phyloP scores from a whole-genome alignment of 2,888 invertebrate species.

The Caenorhabditis macrosperma region DNA sequence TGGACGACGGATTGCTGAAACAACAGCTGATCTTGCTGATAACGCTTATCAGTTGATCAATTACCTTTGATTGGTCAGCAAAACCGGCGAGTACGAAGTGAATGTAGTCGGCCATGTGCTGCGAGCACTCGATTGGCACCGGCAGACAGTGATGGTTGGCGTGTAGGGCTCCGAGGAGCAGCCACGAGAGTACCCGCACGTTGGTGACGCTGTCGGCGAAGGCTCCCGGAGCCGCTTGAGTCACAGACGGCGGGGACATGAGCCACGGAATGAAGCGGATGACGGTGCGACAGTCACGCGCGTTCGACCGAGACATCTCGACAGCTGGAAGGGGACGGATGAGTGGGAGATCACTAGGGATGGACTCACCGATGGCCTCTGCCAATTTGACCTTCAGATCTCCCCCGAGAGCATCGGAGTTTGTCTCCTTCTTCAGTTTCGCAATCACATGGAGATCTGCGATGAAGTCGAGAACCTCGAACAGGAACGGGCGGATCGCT shows the following conservation, averaged over 20 bases:
- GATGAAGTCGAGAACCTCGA: conserved; percentile 94
- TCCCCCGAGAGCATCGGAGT: conserved; percentile 88
- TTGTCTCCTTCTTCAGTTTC: conserved; percentile 87
- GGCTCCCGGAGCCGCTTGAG: conserved; percentile 77
- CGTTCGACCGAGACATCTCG: conserved; percentile 70
- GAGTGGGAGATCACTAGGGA: not conserved
- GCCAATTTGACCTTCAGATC: conserved; percentile 89
- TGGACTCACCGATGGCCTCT: conserved; percentile 80
- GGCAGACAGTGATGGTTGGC: conserved; percentile 84
- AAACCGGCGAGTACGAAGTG: conserved; percentile 97
- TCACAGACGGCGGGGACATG: conserved; percentile 78
- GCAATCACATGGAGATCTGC: conserved; percentile 96
- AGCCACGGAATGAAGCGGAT: conserved; percentile 79
- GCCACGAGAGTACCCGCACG: conserved; percentile 94
- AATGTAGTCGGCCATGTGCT: conserved; percentile 96
- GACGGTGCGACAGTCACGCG: conserved; percentile 75
- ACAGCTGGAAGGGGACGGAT: conserved; percentile 43
- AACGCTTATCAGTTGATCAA: not conserved
- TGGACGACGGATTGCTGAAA: conserved; percentile 88
- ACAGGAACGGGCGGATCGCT: conserved; percentile 92
- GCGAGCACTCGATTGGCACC: conserved; percentile 94
- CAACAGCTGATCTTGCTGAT: conserved; percentile 4
- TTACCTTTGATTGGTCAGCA: conserved; percentile 92
- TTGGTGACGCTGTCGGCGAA: conserved; percentile 78
- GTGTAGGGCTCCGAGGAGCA: conserved; percentile 93